Base-by-base conservation (phyloP, 2,888 invertebrate species). In the Sepioteuthis lessoniana region DNA sequence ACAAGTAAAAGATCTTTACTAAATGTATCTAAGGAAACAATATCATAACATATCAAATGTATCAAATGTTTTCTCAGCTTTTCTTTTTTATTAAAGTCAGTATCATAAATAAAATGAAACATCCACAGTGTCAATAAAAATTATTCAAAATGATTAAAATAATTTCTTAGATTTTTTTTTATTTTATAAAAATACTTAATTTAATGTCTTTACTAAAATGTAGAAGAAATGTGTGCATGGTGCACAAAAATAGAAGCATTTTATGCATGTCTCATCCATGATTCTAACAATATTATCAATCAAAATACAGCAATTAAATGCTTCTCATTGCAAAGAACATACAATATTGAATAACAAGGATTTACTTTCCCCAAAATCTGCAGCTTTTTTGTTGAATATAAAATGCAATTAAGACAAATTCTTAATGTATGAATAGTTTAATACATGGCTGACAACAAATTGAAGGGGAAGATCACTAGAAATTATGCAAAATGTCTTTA, bases 1-100 rank as follows among this genome's bases (percentile, higher is more conserved):
- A 76, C 76, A 76, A 76, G 76, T 76, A 76, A 76, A 76, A 76
- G 76, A 76, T 76, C n/a, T 76, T 76, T 76, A 76, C 76, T 76
- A 76, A 76, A 76, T 76, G 16, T n/a, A 76, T 76, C 76, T 76
- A 76, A 76, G 76, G 76, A 76, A 76, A 76, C 76, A 76, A 76
- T 76, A 76, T 76, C 76, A 76, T 76, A 76, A n/a, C 76, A 76
- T 60, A 60, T 76, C n/a, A 76, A 76, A 76, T 76, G 76, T 76
- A 76, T 76, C 76, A 76, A 76, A 76, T 76, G 76, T 76, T 76
- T 76, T 76, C 76, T 76, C 76, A 76, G 76, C 76, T 76, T 76
- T n/a, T 60, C 25, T 60, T 60, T 60, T 76, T 76, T 76, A 76
- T 76, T 76, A 76, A 76, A 76, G 76, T 76, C 76, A 76, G 76